Evolutionary conservation across 2,113 vertebrate species (phyloP).

Genomic region (Mus musculus): DNA sequence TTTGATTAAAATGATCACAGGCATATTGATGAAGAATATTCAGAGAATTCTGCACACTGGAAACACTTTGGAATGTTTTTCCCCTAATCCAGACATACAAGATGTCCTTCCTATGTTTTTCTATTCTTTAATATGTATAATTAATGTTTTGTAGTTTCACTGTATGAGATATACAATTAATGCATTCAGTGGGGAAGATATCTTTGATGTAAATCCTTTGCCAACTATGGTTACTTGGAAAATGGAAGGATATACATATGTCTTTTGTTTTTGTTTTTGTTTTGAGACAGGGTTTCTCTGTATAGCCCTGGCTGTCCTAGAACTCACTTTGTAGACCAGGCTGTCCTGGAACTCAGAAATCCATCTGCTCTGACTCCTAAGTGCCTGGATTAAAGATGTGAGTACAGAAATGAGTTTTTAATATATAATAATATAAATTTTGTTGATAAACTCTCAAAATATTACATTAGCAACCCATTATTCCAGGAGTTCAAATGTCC

Average conservation of each 20-base stretch:
- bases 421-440: constrained; percentile 45
- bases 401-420: background rate
- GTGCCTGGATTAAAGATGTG: too few relatives aligned
- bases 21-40: background rate
- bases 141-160: background rate
- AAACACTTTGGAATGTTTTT: background rate
- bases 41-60: background rate
- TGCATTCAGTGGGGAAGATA: background rate
- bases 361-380: too few relatives aligned
- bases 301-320: too few relatives aligned
- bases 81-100: background rate
- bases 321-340: too few relatives aligned
- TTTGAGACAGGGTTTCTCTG: too few relatives aligned
- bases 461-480: constrained; percentile 78
- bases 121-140: background rate
- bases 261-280: background rate
- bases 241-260: background rate
- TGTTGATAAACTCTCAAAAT: constrained; percentile 77
- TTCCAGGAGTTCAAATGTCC: constrained; percentile 77
- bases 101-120: background rate
- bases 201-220: background rate
- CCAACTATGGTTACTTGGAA: background rate
- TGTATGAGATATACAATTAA: background rate
- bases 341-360: too few relatives aligned
- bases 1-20: background rate